Percentiles rank a stretch among this genome's conserved stretches.
Evolutionary conservation across 2,113 vertebrate genomes (phyloP).

Genomic region (Elephas maximus): DNA sequence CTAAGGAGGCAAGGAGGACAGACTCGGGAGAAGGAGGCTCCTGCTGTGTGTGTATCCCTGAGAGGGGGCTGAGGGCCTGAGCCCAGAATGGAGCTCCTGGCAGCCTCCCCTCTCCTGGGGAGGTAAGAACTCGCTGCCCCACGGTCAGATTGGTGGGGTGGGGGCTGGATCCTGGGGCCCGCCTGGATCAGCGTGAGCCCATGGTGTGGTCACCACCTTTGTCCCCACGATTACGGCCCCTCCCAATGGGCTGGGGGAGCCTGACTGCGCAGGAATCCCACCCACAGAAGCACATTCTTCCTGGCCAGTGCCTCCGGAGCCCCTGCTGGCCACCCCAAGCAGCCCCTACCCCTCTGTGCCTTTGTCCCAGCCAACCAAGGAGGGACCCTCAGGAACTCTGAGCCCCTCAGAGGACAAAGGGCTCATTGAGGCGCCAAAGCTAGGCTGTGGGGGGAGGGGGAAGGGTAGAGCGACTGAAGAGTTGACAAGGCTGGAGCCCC

Average conservation of each 20-base stretch:
- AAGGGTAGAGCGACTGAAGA: background rate
- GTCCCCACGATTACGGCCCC: background rate
- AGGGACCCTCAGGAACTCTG: constrained; percentile 28
- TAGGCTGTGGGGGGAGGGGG: background rate
- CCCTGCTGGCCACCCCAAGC: background rate
- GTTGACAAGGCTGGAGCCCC: background rate
- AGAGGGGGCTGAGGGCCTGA: background rate
- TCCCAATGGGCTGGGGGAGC: background rate
- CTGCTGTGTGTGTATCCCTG: background rate
- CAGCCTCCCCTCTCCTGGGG: background rate
- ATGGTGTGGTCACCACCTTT: background rate
- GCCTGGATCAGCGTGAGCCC: background rate
- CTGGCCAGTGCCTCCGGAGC: background rate
- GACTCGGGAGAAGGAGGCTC: background rate
- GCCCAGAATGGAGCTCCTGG: background rate
- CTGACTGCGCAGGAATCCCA: background rate
- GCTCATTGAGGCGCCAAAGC: constrained; percentile 67
- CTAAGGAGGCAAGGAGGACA: background rate
- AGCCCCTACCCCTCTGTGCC: background rate
- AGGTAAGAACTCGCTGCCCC: background rate
- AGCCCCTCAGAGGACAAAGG: constrained; percentile 54
- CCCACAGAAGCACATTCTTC: background rate
- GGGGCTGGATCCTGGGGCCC: rapidly evolving
- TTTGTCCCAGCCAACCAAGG: constrained; percentile 20
- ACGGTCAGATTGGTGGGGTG: background rate